Evolutionary conservation across 2,888 invertebrate genomes (phyloP).

Genomic region (Ophioninae sp.): DNA sequence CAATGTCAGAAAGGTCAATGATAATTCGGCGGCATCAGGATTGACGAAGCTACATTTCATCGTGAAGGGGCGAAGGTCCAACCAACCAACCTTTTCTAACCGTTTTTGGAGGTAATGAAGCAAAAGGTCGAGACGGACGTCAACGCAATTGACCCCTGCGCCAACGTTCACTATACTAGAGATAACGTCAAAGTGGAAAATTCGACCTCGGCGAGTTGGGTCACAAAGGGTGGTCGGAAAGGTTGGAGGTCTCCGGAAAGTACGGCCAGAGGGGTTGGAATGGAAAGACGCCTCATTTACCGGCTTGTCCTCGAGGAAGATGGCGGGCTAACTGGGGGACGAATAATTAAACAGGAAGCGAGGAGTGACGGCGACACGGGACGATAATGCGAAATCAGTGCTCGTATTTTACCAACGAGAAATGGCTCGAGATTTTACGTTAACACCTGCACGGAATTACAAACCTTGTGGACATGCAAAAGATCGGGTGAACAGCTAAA

Average conservation of each 20-base stretch:
- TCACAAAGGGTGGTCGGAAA: conserved; percentile 22
- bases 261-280: neutral
- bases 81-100: neutral
- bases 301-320: conserved; percentile 9
- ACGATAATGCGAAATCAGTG: conserved; percentile 73
- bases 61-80: neutral
- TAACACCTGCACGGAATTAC: conserved; percentile 1
- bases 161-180: conserved; percentile 44
- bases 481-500: conserved; percentile 7
- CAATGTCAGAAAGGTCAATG: too few species aligned
- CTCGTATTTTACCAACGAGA: conserved; percentile 71
- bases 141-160: conserved; percentile 67
- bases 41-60: neutral
- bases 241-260: conserved; percentile 10
- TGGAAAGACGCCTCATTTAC: conserved; percentile 24
- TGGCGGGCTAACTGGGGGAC: conserved; percentile 28
- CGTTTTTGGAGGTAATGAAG: neutral
- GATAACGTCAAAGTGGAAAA: conserved; percentile 12
- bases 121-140: neutral
- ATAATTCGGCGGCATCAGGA: too few species aligned
- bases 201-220: conserved; percentile 2
- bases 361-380: conserved; percentile 70
- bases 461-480: neutral
- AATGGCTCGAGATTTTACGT: conserved; percentile 61
- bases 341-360: conserved; percentile 72